Base-by-base conservation (phyloP, 1,140 invertebrate species). In the Tribolium castaneum region DNA sequence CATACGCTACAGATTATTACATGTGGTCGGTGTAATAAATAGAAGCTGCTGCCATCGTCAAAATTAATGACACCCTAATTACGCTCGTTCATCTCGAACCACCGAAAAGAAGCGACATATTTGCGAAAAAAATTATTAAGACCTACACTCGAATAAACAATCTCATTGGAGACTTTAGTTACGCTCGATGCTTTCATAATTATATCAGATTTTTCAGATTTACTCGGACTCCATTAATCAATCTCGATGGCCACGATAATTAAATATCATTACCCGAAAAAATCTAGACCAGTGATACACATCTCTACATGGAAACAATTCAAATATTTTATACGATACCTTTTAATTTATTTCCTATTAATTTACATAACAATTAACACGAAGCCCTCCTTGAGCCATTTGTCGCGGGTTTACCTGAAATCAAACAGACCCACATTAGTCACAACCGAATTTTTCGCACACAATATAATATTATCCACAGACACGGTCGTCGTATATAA, bases 51-150 rank as follows among this genome's bases (percentile, higher is more conserved):
- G 75, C 62, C 54, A 50, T 35, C 34, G 62, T 13, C 59, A 50
- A 71, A 77, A 77, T 77, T 77, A 77, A 77, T 77, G 62, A 70
- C 75, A 77, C 75, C 70, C 75, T 77, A 77, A 77, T 77, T 77
- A 77, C 75, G 70, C 22, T 45, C 75, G 74, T 66, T 66, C 73
- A 45, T 76, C 74, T 76, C 19, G 52, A 54, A 54, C 52, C 52
- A 54, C 56, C 56, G 14, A 62, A 62, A 22, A 19, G 22, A 22
- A 19, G 59, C 9, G 22, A 35, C 10, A 66, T 66, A 35, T 66
- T 66, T 66, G 59, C 59, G 9, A 66, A 66, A 66, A 66, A 66
- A 66, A 34, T 12, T 25, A 62, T 62, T 62, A 62, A 30, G 19
- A 62, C 9, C 56, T 13, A 62, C 56, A 62, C 56, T 62, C 56